Evolutionary conservation across 2,888 invertebrate genomes (phyloP).

Genomic region (Campopleginae sp.): DNA sequence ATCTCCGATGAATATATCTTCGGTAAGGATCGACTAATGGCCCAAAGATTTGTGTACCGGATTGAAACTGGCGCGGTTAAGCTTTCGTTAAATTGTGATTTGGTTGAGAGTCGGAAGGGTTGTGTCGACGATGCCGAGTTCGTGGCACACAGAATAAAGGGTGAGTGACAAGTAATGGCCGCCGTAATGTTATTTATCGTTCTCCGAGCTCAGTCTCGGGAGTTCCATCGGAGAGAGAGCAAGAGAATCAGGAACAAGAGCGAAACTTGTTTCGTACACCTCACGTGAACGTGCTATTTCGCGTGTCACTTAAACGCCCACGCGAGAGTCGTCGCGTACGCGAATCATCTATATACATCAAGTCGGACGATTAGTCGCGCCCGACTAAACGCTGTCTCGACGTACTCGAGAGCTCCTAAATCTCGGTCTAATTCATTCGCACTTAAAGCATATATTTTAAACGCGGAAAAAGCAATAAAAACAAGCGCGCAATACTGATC

Average conservation of each 20-base stretch:
- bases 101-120: constrained; percentile 25
- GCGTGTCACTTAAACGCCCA: constrained; percentile 69
- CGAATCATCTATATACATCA: constrained; percentile 22
- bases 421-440: constrained; percentile 64
- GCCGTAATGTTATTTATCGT: constrained; percentile 80
- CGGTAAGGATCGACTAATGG: not conserved
- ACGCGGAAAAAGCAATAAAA: not conserved
- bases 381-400: constrained; percentile 65
- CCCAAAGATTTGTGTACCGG: constrained; percentile 22
- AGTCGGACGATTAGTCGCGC: constrained; percentile 66
- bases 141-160: constrained; percentile 65
- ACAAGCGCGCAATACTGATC: not conserved
- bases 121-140: constrained; percentile 29
- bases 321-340: constrained; percentile 52
- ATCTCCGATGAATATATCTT: not conserved
- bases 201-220: constrained; percentile 48
- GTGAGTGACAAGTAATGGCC: constrained; percentile 81
- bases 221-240: constrained; percentile 33
- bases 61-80: not conserved
- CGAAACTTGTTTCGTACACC: constrained; percentile 39
- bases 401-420: constrained; percentile 56
- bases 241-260: constrained; percentile 26
- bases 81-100: constrained; percentile 14
- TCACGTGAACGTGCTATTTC: constrained; percentile 68
- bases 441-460: not conserved